Evolutionary conservation across 1,140 invertebrate genomes (phyloP), one percentile per base, ranked within the genome.

Genomic region (Hypsibius dujardini): DNA sequence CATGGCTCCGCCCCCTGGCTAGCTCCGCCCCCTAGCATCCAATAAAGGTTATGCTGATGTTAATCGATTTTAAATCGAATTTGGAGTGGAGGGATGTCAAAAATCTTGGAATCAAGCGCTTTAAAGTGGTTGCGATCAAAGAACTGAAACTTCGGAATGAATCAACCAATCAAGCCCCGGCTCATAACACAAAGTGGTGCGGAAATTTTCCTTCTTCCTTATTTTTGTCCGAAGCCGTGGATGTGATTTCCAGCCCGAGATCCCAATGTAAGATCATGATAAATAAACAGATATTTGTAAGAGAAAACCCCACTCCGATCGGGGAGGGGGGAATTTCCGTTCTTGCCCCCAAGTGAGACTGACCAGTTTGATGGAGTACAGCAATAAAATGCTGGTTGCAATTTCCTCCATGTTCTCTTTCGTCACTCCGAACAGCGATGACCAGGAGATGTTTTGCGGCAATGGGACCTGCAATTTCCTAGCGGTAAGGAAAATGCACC

Each of bases 401-500:
- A 96, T 89, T 75, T 92, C 88, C 72, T 87, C 82, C 7, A 98
- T 90, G 70, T 90, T 85, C 15, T 83, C 83, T 80, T 94, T 90
- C 0, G 82, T 83, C 0, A 92, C 90, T 76, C 87, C 86, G 77
- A 97, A 95, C 3, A 80, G 71, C 1, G 84, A 80, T 78, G 87
- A 96, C 94, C 95, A 98, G 0, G 88, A 82, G 0, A 93, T 93
- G 74, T 85, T 86, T 72, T 86, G 88, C 2, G 93, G 92, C 71
- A 98, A 76, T 7, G 90, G 85, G 69, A 82, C 84, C 74, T 87
- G 86, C 7, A 95, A 83, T 74, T 91, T 86, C 40, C 93, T 83
- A 1, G 93, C 90, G 70, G 91, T 92, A 59, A 99, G 82, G 79
- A 92, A 96, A 71, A 99, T 95, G 79, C 95, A 98, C 28, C 94